These are phyloP conservation scores for Phthorimaea operculella DNA, from an alignment of 1,140 invertebrate genomes.

Conservation along the genomic window DNA sequence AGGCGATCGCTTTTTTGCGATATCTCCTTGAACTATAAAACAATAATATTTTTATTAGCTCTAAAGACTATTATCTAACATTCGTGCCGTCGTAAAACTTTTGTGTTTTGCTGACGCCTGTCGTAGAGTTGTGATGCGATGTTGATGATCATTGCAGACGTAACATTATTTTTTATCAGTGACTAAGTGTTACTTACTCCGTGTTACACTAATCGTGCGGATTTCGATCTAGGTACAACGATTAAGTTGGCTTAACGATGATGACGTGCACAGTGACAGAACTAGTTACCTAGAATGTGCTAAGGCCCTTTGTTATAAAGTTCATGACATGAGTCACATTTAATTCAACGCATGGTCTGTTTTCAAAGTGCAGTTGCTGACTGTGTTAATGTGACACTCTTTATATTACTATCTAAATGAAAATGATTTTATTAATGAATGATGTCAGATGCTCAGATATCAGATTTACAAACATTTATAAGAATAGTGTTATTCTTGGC, in stretches of 20 bases:
- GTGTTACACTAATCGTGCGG: background rate
- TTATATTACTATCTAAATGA: no score
- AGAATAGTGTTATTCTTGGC: no score
- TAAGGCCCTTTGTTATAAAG: no score
- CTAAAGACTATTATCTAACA: background rate
- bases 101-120: background rate
- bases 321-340: no score
- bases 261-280: background rate
- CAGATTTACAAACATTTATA: no score
- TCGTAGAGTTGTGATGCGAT: background rate
- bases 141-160: background rate
- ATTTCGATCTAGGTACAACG: background rate
- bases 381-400: no score
- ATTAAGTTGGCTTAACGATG: background rate
- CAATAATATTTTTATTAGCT: slow-evolving; percentile 31
- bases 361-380: no score
- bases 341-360: no score
- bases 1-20: slow-evolving; percentile 46
- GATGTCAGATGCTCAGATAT: no score
- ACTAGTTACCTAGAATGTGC: no score
- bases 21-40: slow-evolving; percentile 65
- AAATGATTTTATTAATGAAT: no score
- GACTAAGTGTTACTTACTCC: background rate
- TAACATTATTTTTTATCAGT: background rate
- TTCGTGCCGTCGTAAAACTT: background rate